A percentile compares a stretch with the other conserved stretches of the same genome.
Evolutionary conservation across 2,797 vertebrate genomes (phyloP).

Genomic region (Schizopygopsis malacanthus): DNA sequence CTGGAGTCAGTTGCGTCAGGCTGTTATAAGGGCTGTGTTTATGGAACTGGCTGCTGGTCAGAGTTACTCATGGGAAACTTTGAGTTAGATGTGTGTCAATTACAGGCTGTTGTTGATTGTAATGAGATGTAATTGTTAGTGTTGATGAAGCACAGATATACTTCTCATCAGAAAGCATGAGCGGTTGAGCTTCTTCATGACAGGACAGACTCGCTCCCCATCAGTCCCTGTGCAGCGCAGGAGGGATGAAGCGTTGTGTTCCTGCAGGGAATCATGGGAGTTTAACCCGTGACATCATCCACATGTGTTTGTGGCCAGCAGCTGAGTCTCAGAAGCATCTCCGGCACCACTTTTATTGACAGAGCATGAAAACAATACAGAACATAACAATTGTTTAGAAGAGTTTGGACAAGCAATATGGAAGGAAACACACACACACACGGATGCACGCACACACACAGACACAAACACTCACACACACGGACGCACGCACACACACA

Average conservation of each 20-base stretch:
- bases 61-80: neutral
- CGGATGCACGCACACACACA: too few species aligned
- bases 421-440: too few species aligned
- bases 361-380: neutral
- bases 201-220: neutral
- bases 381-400: neutral
- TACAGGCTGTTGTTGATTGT: too few species aligned
- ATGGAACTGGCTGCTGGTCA: neutral
- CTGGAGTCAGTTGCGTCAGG: neutral
- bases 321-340: neutral
- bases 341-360: neutral
- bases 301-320: conserved; percentile 4
- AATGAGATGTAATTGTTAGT: neutral
- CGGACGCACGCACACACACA: too few species aligned
- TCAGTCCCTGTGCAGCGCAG: neutral
- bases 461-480: too few species aligned
- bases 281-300: conserved; percentile 2
- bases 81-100: neutral
- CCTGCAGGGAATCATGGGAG: neutral
- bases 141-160: neutral
- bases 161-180: neutral
- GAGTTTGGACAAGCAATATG: neutral
- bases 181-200: neutral
- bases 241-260: neutral
- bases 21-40: neutral